A percentile compares a stretch with the other conserved stretches of the same genome.
These are phyloP conservation scores for Orbicella faveolata DNA, from an alignment of 64 coral and sea anemone species.

Conservation along the genomic window DNA sequence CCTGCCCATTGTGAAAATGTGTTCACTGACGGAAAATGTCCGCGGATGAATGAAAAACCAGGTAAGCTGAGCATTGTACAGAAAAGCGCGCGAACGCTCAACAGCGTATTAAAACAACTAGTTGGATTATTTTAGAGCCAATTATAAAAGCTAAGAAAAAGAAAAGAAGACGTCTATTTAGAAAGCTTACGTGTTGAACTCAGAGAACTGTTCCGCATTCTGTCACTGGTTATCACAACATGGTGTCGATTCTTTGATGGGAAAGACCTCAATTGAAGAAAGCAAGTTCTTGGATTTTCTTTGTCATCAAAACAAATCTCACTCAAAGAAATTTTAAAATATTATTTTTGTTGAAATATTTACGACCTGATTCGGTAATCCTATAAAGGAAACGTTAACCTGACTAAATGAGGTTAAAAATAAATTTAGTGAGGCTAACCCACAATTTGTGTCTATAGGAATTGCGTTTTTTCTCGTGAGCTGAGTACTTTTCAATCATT, in stretches of 20 bases:
- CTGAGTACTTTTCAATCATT: too few relatives aligned
- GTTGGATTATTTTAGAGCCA: too few relatives aligned
- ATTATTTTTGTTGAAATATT: background rate
- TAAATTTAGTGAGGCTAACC: too few relatives aligned
- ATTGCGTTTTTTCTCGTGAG: too few relatives aligned
- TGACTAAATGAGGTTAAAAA: too few relatives aligned
- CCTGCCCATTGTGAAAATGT: slow-evolving; percentile 45
- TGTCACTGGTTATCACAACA: too few relatives aligned
- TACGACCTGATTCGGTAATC: background rate
- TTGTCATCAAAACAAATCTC: background rate
- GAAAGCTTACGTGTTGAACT: background rate
- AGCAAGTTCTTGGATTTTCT: background rate
- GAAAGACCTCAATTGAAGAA: too few relatives aligned
- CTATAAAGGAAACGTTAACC: too few relatives aligned
- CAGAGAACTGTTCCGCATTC: too few relatives aligned
- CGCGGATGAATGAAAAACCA: slow-evolving; percentile 34
- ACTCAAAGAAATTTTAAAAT: background rate
- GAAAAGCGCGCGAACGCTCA: slow-evolving; percentile 7
- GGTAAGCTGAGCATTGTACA: background rate
- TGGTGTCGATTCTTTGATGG: too few relatives aligned
- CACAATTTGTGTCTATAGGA: too few relatives aligned
- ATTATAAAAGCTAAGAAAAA: background rate
- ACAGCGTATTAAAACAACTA: too few relatives aligned
- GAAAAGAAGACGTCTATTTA: background rate
- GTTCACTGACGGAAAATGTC: slow-evolving; percentile 35